These are phyloP conservation scores for Streptopelia turtur DNA, from an alignment of 2,797 vertebrate species.

Conservation along the genomic window DNA sequence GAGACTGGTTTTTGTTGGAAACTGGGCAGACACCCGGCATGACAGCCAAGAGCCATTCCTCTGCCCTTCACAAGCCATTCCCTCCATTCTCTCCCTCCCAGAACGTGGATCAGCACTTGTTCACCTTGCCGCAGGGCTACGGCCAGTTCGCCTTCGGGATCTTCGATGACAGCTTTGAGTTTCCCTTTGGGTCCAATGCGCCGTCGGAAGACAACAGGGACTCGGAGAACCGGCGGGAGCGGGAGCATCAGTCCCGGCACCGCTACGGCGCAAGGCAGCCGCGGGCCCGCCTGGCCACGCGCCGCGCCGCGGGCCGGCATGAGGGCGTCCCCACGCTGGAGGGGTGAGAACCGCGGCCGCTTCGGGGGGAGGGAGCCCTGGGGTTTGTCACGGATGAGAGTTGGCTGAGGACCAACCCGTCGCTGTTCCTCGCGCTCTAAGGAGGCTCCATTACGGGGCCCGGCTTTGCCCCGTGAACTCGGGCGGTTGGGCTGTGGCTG, in stretches of 20 bases:
- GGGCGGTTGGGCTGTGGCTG: background rate
- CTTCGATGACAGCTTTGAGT: conserved; percentile 93
- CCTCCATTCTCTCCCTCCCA: conserved; percentile 40
- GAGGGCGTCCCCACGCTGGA: conserved; percentile 96
- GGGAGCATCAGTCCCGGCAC: conserved; percentile 91
- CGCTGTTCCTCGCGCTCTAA: accelerated
- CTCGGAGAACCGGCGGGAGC: conserved; percentile 87
- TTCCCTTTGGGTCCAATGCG: conserved; percentile 81
- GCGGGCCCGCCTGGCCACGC: conserved; percentile 87
- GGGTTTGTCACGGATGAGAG: accelerated
- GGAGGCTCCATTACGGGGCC: accelerated
- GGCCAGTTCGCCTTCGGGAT: conserved; percentile 93
- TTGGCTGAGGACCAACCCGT: too few relatives aligned
- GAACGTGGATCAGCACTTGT: conserved; percentile 90
- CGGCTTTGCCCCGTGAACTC: background rate
- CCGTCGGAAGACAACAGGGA: conserved; percentile 88
- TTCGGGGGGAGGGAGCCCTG: accelerated
- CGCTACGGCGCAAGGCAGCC: conserved; percentile 90
- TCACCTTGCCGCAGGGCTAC: conserved; percentile 91
- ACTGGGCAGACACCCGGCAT: background rate
- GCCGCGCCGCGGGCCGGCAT: conserved; percentile 87
- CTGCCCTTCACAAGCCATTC: background rate
- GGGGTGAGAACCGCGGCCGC: conserved; percentile 75
- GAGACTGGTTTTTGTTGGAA: background rate
- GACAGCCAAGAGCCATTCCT: background rate